Evolutionary conservation across 2,888 invertebrate genomes (phyloP).

Genomic region (Ochropacha duplaris): DNA sequence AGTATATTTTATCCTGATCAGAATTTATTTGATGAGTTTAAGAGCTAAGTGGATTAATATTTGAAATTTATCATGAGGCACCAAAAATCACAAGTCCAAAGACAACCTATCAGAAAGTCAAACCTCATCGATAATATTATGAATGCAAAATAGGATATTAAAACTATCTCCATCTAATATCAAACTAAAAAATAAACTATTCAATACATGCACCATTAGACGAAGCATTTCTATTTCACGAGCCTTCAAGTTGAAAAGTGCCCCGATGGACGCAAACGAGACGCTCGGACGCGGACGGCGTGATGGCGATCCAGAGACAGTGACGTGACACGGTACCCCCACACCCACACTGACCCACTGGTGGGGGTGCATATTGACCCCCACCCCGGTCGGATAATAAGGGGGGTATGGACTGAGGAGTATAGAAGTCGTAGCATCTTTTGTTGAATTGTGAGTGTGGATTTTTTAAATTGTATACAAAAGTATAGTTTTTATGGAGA

Average conservation of each 20-base stretch:
- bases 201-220: constrained; percentile 15
- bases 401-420: constrained; percentile 62
- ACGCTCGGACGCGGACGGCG: constrained; percentile 61
- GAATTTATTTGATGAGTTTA: no score
- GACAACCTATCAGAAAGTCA: not conserved
- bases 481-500: not conserved
- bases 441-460: constrained; percentile 53
- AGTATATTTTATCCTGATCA: no score
- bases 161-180: not conserved
- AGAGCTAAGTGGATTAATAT: no score
- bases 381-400: constrained; percentile 67
- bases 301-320: constrained; percentile 76
- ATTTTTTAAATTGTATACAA: constrained; percentile 39
- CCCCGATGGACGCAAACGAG: constrained; percentile 74
- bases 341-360: constrained; percentile 32
- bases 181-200: constrained; percentile 3
- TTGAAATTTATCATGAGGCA: no score
- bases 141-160: not conserved
- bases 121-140: not conserved
- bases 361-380: constrained; percentile 61
- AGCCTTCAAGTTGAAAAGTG: constrained; percentile 70
- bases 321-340: constrained; percentile 70
- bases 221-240: constrained; percentile 53
- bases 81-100: no score
- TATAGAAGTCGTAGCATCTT: constrained; percentile 58